A percentile compares a stretch with the other conserved stretches of the same genome.
Conservation (phyloP, 2,888 invertebrate genomes). For the Drosophila formosana region DNA sequence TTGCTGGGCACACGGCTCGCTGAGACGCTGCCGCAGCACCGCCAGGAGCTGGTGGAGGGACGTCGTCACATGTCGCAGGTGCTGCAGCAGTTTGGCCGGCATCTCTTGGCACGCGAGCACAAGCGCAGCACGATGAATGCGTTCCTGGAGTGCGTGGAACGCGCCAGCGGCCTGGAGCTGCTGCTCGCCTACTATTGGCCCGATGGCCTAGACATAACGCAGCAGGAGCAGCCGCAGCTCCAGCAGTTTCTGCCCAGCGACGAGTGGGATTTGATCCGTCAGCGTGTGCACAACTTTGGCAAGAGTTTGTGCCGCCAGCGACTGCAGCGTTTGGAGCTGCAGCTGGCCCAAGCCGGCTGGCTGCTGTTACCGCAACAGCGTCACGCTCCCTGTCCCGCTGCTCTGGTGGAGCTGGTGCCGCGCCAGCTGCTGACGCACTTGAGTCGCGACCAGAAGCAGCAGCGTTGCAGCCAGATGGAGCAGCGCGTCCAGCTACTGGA, state of each 20-base stretch:
- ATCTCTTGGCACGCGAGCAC: conserved; percentile 81
- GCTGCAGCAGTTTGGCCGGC: conserved; percentile 77
- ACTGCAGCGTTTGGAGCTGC: conserved; percentile 78
- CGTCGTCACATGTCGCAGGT: conserved; percentile 66
- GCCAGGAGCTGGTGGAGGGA: conserved; percentile 64
- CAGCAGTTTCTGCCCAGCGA: conserved; percentile 74
- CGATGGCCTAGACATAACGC: conserved; percentile 68
- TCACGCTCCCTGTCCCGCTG: conserved; percentile 32
- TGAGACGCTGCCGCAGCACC: conserved; percentile 81
- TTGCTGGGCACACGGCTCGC: conserved; percentile 79
- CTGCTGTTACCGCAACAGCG: conserved; percentile 51
- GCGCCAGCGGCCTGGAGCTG: conserved; percentile 76
- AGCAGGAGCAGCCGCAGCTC: conserved; percentile 32
- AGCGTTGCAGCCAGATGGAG: conserved; percentile 13
- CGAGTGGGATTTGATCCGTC: conserved; percentile 83
- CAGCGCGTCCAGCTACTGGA: conserved; percentile 24
- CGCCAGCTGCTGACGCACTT: conserved; percentile 71
- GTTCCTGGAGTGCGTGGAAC: conserved; percentile 80
- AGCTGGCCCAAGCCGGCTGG: conserved; percentile 63
- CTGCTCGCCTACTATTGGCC: conserved; percentile 80
- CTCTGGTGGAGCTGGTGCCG: conserved; percentile 52
- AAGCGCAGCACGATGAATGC: conserved; percentile 83
- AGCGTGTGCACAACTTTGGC: conserved; percentile 84
- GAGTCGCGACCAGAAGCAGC: conserved; percentile 68
- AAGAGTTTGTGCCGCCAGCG: conserved; percentile 79